A percentile compares a stretch with the other conserved stretches of the same genome.
Evolutionary conservation across 2,888 invertebrate species (phyloP).

Genomic region (Hypena proboscidalis): DNA sequence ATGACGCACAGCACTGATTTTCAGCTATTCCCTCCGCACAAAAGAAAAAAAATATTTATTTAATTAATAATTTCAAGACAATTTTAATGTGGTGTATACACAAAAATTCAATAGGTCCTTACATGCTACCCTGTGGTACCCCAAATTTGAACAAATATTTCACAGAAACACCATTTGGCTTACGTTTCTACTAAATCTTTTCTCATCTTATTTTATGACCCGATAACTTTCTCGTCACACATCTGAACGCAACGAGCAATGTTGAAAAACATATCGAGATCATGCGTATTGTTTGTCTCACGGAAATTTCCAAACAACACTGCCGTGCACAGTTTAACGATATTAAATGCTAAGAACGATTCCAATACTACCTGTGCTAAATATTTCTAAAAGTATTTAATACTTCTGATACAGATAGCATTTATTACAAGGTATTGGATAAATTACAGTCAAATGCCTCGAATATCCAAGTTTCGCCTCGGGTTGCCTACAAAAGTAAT

Average conservation of each 20-base stretch:
- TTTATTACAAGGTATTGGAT: conserved; percentile 17
- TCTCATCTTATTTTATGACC: conserved; percentile 36
- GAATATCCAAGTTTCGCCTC: conserved; percentile 12
- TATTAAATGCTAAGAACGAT: conserved; percentile 25
- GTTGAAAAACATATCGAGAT: conserved; percentile 57
- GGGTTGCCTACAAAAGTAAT: conserved; percentile 25
- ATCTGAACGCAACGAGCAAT: conserved; percentile 38
- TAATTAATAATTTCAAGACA: no score
- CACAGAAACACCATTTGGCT: neutral
- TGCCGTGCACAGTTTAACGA: conserved; percentile 26
- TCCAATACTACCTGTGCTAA: conserved; percentile 5
- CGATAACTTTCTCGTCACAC: conserved; percentile 38
- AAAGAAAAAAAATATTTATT: no score
- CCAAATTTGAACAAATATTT: neutral
- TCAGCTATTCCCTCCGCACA: no score
- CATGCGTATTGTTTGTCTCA: conserved; percentile 65
- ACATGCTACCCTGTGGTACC: neutral
- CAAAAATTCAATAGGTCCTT: neutral
- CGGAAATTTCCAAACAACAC: conserved; percentile 73
- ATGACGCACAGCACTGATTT: no score
- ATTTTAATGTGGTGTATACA: neutral
- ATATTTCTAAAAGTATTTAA: conserved; percentile 16
- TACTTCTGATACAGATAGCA: conserved; percentile 6
- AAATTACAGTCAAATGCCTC: conserved; percentile 16
- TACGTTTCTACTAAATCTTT: conserved; percentile 1